phyloP scores from a whole-genome alignment of 2,888 invertebrate species.

The Pachliopta kotzebuea region DNA sequence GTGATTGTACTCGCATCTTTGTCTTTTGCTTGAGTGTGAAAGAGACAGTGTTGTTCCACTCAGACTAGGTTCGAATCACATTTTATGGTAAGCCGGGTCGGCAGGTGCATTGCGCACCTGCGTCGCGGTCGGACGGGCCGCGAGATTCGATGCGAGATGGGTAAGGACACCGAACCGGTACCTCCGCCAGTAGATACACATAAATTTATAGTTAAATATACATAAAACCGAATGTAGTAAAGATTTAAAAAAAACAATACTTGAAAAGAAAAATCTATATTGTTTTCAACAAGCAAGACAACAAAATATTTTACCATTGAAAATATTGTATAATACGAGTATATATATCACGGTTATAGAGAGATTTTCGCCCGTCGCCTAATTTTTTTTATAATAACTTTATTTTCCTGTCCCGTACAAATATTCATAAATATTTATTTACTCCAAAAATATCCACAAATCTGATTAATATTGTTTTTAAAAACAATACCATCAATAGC shows the following conservation, averaged over 20 bases:
- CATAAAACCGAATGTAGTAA: not conserved
- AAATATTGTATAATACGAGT: no score
- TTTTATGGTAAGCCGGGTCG: slow-evolving; percentile 77
- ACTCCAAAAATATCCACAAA: not conserved
- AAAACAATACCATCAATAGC: not conserved
- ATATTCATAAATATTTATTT: not conserved
- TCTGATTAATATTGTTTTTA: not conserved
- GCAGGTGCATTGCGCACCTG: slow-evolving; percentile 78
- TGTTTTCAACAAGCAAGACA: no score
- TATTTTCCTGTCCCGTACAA: not conserved
- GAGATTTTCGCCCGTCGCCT: not conserved
- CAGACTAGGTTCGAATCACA: slow-evolving; percentile 73
- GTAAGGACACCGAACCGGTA: slow-evolving; percentile 70
- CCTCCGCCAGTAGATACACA: slow-evolving; percentile 30
- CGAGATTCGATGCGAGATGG: slow-evolving; percentile 60
- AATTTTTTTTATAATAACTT: not conserved
- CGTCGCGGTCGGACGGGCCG: slow-evolving; percentile 59
- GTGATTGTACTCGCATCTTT: slow-evolving; percentile 68
- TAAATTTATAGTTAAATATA: slow-evolving; percentile 10
- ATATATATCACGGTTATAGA: no score
- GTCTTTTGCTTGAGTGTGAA: slow-evolving; percentile 49
- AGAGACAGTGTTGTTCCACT: slow-evolving; percentile 65
- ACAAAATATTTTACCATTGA: no score
- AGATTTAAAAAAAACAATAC: no score
- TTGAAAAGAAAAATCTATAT: no score